Base-by-base conservation (phyloP, 2,797 vertebrate genomes). In the Stomatorhinus walkeri region DNA sequence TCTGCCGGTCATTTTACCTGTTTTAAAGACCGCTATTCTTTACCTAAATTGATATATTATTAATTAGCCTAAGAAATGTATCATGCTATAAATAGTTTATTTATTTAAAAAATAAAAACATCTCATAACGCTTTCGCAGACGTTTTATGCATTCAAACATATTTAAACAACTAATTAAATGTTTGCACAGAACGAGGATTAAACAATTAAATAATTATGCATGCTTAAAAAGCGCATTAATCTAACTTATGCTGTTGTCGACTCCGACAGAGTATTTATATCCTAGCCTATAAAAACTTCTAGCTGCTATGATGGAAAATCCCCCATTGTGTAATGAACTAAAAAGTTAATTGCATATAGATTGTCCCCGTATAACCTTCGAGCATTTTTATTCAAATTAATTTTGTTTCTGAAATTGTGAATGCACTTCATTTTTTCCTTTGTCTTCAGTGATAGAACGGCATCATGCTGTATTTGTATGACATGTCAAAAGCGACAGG, bases 301-400 rank as follows among this genome's bases (percentile, higher is more conserved):
- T 22, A 81, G 19, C 76, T 81, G 16, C 40, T 22, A 46, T 46
- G 36, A 46, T 46, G 40, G 76, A 81, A 81, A 43, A 81, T 81
- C 19, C 8, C 40, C 40, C 76, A 46, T 81, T 43, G 40, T 46
- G 19, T 43, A 81, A 81, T 46, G 76, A 43, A 81, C 68, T 76
- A 76, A 76, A 76, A 76, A 76, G 68, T 76, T 76, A 76, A 81
- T 81, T 81, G 76, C 19, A 81, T n/a, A 43, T 46, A 46, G 40
- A 43, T 22, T 46, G 76, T 46, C 16, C 40, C 76, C 43, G 76
- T 46, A 81, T 81, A 19, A 46, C 76, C 76, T 81, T 81, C 76
- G 16, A 46, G 40, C 19, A 81, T 46, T 43, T 81, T 81, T 81
- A 43, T 24, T 85, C 43, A 83, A n/a, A 46, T 49, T 49, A 48